phyloP scores from a whole-genome alignment of 2,888 invertebrate genomes.

The Cheilosia variabilis region DNA sequence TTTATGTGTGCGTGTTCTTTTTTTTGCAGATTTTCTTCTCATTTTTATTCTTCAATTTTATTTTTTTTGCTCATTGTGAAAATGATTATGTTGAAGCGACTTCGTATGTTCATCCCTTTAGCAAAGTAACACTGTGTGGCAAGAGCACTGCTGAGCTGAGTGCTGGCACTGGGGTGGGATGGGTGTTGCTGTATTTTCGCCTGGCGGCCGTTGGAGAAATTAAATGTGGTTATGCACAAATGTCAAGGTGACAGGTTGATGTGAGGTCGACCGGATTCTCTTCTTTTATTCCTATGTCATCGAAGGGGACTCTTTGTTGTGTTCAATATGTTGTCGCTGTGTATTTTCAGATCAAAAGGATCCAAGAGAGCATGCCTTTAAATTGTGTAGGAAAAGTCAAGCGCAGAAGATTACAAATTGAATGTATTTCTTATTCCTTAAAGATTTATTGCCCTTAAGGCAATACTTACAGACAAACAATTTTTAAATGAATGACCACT shows the following conservation, averaged over 20 bases:
- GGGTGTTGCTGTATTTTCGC: constrained; percentile 26
- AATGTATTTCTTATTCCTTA: not conserved
- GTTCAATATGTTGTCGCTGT: too few relatives aligned
- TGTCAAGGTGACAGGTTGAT: constrained; percentile 43
- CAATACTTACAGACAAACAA: too few relatives aligned
- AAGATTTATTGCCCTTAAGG: too few relatives aligned
- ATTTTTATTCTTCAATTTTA: constrained; percentile 23
- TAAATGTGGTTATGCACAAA: constrained; percentile 49
- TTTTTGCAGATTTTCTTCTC: constrained; percentile 4
- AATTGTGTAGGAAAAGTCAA: too few relatives aligned
- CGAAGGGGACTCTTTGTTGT: not conserved
- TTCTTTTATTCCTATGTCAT: not conserved
- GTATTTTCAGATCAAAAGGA: too few relatives aligned
- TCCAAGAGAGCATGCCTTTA: too few relatives aligned
- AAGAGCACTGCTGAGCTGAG: not conserved
- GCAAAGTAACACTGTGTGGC: constrained; percentile 37
- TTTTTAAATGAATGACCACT: not conserved
- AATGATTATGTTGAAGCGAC: constrained; percentile 54
- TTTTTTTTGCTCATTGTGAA: constrained; percentile 42
- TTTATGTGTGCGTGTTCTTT: not conserved
- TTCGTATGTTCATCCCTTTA: constrained; percentile 46
- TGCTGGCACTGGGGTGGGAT: constrained; percentile 15
- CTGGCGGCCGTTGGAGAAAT: constrained; percentile 42
- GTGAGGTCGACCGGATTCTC: not conserved
- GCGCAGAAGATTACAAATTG: too few relatives aligned